A percentile compares a stretch with the other conserved stretches of the same genome.
Conservation (phyloP, 2,888 invertebrate genomes). For the Zele albiditarsus region DNA sequence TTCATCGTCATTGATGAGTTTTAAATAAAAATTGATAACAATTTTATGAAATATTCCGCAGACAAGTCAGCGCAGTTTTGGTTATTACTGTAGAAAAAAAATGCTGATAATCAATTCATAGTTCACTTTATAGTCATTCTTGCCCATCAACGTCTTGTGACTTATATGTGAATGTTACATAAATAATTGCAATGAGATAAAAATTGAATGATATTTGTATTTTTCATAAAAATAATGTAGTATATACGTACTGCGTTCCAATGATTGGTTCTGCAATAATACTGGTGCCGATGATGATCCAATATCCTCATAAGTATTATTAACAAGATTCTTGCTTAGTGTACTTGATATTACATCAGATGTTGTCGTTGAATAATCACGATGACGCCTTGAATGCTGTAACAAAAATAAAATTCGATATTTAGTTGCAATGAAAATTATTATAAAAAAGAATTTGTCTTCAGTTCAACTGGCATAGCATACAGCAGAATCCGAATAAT, state of each 20-base stretch:
- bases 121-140: too few relatives aligned
- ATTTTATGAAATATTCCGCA: too few relatives aligned
- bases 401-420: constrained; percentile 51
- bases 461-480: neutral
- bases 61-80: too few relatives aligned
- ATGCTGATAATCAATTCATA: too few relatives aligned
- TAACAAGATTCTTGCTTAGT: constrained; percentile 40
- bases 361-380: constrained; percentile 54
- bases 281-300: constrained; percentile 39
- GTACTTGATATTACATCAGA: constrained; percentile 41
- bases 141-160: too few relatives aligned
- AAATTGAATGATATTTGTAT: too few relatives aligned
- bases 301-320: constrained; percentile 31
- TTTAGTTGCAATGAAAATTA: neutral
- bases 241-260: constrained; percentile 51
- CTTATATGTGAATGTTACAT: neutral
- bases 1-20: too few relatives aligned
- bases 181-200: neutral
- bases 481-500: neutral
- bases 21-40: too few relatives aligned
- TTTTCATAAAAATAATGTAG: neutral
- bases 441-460: too few relatives aligned
- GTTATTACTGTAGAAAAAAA: too few relatives aligned
- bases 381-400: constrained; percentile 65
- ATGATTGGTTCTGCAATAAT: constrained; percentile 40